Conservation (phyloP, 2,888 invertebrate genomes). For the Melinaea menophilus region DNA sequence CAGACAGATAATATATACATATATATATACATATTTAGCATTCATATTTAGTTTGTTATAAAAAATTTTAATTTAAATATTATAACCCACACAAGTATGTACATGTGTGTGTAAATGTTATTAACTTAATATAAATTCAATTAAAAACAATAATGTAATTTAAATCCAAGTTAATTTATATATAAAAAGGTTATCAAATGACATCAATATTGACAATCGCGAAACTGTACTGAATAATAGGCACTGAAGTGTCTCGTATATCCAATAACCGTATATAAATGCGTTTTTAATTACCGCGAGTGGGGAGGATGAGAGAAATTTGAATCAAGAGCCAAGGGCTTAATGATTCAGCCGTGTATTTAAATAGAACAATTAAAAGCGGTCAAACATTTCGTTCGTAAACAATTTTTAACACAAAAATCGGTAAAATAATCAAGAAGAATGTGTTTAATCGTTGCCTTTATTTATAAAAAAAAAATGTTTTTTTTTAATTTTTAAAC, state of each 20-base stretch:
- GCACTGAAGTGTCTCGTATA: slow-evolving; percentile 34
- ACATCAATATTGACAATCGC: slow-evolving; percentile 22
- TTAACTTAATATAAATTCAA: too few species aligned
- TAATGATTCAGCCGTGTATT: slow-evolving; percentile 44
- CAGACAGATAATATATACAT: too few species aligned
- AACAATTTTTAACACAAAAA: slow-evolving; percentile 53
- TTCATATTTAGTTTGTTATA: too few species aligned
- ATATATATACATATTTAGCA: too few species aligned
- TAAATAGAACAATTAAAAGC: slow-evolving; percentile 62
- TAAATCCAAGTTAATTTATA: not conserved
- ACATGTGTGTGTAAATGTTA: too few species aligned
- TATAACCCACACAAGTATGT: too few species aligned
- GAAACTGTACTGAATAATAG: slow-evolving; percentile 28
- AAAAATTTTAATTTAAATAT: too few species aligned
- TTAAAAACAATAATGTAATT: not conserved
- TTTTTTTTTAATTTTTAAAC: too few species aligned
- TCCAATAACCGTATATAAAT: slow-evolving; percentile 44
- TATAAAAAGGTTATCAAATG: slow-evolving; percentile 7
- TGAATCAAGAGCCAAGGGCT: slow-evolving; percentile 47
- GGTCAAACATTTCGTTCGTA: slow-evolving; percentile 52
- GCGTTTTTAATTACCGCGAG: slow-evolving; percentile 55
- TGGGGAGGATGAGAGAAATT: slow-evolving; percentile 48
- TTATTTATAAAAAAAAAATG: too few species aligned
- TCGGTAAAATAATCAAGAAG: slow-evolving; percentile 34
- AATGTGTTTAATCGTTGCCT: slow-evolving; percentile 7